A percentile compares a stretch with the other conserved stretches of the same genome.
Conservation (phyloP, 2,888 invertebrate species). For the Sarcophaga carnaria region DNA sequence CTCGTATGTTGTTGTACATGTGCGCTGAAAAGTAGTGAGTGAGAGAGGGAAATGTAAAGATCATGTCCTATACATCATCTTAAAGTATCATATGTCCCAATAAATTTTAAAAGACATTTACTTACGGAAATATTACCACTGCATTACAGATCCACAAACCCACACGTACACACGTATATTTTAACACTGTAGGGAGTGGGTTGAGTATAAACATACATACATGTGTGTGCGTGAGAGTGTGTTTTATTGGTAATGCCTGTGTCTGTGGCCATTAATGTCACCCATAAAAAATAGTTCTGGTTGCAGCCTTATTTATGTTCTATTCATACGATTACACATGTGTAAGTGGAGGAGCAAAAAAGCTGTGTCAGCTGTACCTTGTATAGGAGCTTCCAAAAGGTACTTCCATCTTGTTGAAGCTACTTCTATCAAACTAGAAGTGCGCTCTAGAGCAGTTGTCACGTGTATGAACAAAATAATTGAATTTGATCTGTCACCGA, state of each 20-base stretch:
- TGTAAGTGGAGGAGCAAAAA: too few species aligned
- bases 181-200: neutral
- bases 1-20: too few species aligned
- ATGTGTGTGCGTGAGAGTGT: neutral
- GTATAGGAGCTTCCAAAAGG: too few species aligned
- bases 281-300: slow-evolving; percentile 30
- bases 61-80: neutral
- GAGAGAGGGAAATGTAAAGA: neutral
- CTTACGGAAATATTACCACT: slow-evolving; percentile 33
- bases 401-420: too few species aligned
- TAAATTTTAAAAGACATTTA: slow-evolving; percentile 39
- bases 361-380: too few species aligned
- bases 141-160: neutral
- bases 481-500: too few species aligned
- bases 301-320: slow-evolving; percentile 59
- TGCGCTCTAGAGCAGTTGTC: too few species aligned
- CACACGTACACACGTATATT: neutral
- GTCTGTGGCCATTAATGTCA: slow-evolving; percentile 60
- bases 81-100: slow-evolving; percentile 30
- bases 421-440: too few species aligned
- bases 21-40: neutral
- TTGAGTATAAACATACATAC: too few species aligned
- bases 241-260: neutral
- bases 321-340: neutral
- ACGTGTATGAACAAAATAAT: too few species aligned